A percentile compares a stretch with the other conserved stretches of the same genome.
Conservation (phyloP, 2,888 invertebrate species). For the Drosophila mayaguana region DNA sequence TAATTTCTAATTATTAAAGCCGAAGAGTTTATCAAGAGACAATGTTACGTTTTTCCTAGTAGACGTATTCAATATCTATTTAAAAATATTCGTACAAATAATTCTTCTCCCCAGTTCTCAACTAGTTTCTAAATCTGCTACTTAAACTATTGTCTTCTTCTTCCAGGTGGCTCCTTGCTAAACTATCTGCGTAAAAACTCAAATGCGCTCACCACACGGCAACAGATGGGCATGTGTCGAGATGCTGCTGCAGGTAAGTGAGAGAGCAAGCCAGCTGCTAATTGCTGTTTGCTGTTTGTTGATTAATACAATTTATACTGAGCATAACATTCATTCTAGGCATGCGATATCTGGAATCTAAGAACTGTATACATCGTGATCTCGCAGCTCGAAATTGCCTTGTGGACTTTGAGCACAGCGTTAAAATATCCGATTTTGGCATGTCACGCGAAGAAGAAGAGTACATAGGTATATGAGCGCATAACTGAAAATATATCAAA, state of each 20-base stretch:
- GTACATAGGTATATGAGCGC: slow-evolving; percentile 88
- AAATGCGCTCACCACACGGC: slow-evolving; percentile 88
- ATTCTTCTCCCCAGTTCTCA: no score
- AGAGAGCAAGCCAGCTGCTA: not conserved
- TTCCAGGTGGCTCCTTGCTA: slow-evolving; percentile 93
- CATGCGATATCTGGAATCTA: slow-evolving; percentile 97
- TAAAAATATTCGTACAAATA: no score
- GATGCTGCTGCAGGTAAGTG: slow-evolving; percentile 93
- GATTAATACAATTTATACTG: not conserved
- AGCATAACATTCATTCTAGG: slow-evolving; percentile 72
- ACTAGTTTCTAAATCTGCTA: no score
- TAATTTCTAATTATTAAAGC: no score
- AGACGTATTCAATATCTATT: no score
- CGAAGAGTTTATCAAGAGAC: no score
- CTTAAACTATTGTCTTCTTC: not conserved
- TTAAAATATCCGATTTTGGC: slow-evolving; percentile 99
- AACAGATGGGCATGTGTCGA: slow-evolving; percentile 94
- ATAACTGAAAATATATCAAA: not conserved
- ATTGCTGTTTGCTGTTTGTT: not conserved
- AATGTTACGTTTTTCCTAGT: no score
- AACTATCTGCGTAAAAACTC: slow-evolving; percentile 94
- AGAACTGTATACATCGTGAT: slow-evolving; percentile 98
- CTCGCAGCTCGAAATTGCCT: slow-evolving; percentile 96
- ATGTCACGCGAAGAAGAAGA: slow-evolving; percentile 99
- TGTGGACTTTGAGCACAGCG: slow-evolving; percentile 91